A percentile compares a stretch with the other conserved stretches of the same genome.
These are phyloP conservation scores for Carposina sasakii DNA, from an alignment of 1,140 invertebrate genomes.

Conservation along the genomic window DNA sequence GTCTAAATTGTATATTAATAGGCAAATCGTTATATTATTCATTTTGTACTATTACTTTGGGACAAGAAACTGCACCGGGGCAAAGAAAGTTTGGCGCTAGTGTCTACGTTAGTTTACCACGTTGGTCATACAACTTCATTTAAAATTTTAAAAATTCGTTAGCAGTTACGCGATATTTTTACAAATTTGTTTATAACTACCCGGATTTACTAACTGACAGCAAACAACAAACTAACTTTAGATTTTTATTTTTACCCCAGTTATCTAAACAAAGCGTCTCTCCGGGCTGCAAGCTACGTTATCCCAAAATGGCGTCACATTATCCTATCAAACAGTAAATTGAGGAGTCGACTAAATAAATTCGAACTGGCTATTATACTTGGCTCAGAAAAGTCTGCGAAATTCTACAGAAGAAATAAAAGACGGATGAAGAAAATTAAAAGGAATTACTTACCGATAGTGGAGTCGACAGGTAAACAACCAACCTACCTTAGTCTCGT, in stretches of 20 bases:
- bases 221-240: too few relatives aligned
- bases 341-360: conserved; percentile 37
- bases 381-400: conserved; percentile 37
- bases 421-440: conserved; percentile 27
- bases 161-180: too few relatives aligned
- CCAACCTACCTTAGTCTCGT: too few relatives aligned
- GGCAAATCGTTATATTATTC: too few relatives aligned
- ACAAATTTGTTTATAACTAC: background rate
- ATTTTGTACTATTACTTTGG: too few relatives aligned
- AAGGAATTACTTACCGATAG: conserved; percentile 36
- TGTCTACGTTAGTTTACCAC: too few relatives aligned
- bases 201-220: too few relatives aligned
- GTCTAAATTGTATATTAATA: too few relatives aligned
- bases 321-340: conserved; percentile 36
- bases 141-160: too few relatives aligned
- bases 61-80: too few relatives aligned
- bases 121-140: too few relatives aligned
- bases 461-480: conserved; percentile 26
- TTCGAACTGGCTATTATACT: conserved; percentile 40
- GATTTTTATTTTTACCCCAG: conserved; percentile 26
- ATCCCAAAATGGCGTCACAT: conserved; percentile 41
- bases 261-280: conserved; percentile 39
- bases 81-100: too few relatives aligned
- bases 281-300: conserved; percentile 26
- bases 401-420: conserved; percentile 38